Base-by-base conservation (phyloP, 1,140 invertebrate species). In the Saccostrea glomerata region DNA sequence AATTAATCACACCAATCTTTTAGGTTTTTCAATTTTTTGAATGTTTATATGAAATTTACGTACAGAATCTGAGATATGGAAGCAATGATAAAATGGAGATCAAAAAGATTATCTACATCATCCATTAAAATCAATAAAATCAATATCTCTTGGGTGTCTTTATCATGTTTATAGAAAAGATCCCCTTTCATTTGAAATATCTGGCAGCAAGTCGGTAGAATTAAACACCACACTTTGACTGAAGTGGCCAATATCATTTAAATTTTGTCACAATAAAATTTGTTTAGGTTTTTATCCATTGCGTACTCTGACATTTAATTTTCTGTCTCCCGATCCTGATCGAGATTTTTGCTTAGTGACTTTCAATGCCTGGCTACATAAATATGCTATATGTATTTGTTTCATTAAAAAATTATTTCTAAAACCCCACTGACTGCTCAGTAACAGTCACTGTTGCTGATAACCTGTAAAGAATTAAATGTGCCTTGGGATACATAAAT, bases 231-330 rank as follows among this genome's bases (percentile, higher is more conserved):
- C 25, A 30, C 70, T 36, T 7, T 77, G 25, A 77, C 13, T 77
- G 70, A 36, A 77, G 70, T 77, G 70, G 70, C 30, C 25, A 77
- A 77, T 77, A 77, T 30, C 23, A 77, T 11, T 36, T 36, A 30
- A 77, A 77, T 77, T 77, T 77, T 25, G 30, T 30, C 70, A 36
- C 70, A 77, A 77, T 30, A 20, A 77, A 77, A 77, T 77, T 40
- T 77, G 70, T 77, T 77, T 77, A 77, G 25, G 30, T 77, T 77
- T 77, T 77, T 36, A 77, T 77, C 30, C 25, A 77, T 36, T 77
- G 25, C 23, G 25, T 36, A 77, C 30, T 15, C 25, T 30, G 30
- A 13, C 25, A 36, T 77, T 77, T 77, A 77, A 77, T 77, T 77
- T 77, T 30, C 30, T 15, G 13, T 30, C 25, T 36, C 15, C 70